Evolutionary conservation across 2,888 invertebrate genomes (phyloP).

Genomic region (Holacanthella duospinosa): DNA sequence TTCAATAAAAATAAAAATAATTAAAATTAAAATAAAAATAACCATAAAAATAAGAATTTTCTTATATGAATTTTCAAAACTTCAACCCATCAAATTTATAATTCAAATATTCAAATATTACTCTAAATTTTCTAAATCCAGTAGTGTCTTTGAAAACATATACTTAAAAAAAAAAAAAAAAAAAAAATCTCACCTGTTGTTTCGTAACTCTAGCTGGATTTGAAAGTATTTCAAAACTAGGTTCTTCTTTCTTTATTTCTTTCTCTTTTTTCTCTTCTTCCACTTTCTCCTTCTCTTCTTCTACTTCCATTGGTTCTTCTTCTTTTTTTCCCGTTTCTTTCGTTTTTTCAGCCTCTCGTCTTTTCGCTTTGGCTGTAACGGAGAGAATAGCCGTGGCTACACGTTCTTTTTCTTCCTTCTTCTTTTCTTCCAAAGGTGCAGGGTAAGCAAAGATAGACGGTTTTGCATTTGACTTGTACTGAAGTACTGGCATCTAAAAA

Average conservation of each 20-base stretch:
- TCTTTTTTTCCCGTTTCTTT: conserved; percentile 48
- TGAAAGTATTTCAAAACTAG: conserved; percentile 75
- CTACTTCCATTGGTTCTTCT: conserved; percentile 43
- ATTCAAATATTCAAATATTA: too few species aligned
- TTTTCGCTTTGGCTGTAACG: conserved; percentile 84
- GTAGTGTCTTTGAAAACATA: too few species aligned
- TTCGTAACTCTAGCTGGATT: conserved; percentile 93
- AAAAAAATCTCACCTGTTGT: conserved; percentile 54
- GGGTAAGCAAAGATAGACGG: conserved; percentile 95
- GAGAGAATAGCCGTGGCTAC: conserved; percentile 95
- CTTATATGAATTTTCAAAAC: too few species aligned
- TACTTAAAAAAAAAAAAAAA: conserved; percentile 3
- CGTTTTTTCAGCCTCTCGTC: conserved; percentile 66
- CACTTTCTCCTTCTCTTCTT: conserved; percentile 43
- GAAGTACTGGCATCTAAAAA: conserved; percentile 74
- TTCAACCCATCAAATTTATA: too few species aligned
- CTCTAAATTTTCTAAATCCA: too few species aligned
- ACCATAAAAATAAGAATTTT: too few species aligned
- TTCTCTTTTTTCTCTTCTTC: conserved; percentile 46
- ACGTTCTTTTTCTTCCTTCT: conserved; percentile 93
- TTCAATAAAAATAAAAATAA: too few species aligned
- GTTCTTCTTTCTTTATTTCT: conserved; percentile 60
- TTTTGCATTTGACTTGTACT: conserved; percentile 81
- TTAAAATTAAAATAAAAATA: too few species aligned
- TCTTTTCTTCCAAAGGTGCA: conserved; percentile 93